These are phyloP conservation scores for Euura saliciscinereae DNA, from an alignment of 1,140 invertebrate genomes.

Conservation along the genomic window DNA sequence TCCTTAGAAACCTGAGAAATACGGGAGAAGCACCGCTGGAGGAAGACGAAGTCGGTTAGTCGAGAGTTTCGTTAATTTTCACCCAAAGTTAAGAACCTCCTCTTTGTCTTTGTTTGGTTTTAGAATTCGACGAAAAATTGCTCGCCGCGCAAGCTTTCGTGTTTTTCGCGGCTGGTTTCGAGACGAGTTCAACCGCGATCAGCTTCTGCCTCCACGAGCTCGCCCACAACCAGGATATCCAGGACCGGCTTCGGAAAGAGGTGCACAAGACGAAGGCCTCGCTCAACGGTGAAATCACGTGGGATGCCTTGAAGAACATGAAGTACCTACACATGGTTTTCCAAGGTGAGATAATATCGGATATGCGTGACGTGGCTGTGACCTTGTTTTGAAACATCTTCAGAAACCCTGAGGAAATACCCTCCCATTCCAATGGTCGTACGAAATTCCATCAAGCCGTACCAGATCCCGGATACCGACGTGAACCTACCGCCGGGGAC, in stretches of 20 bases:
- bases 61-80: neutral
- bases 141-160: conserved; percentile 61
- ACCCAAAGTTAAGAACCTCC: neutral
- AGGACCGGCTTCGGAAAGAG: conserved; percentile 56
- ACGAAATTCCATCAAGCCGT: conserved; percentile 58
- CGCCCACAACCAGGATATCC: conserved; percentile 62
- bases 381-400: conserved; percentile 12
- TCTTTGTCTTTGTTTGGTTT: neutral
- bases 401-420: conserved; percentile 66
- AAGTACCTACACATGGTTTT: conserved; percentile 58
- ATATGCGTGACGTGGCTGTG: neutral
- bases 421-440: conserved; percentile 61
- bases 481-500: conserved; percentile 59
- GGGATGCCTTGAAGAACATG: conserved; percentile 50
- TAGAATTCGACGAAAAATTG: conserved; percentile 29
- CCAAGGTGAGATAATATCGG: conserved; percentile 32
- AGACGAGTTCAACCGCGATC: conserved; percentile 33
- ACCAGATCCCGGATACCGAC: conserved; percentile 58
- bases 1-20: conserved; percentile 48
- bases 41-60: neutral
- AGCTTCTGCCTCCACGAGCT: conserved; percentile 64
- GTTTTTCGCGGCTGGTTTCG: conserved; percentile 61
- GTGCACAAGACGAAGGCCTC: conserved; percentile 17
- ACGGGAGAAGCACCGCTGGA: conserved; percentile 9
- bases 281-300: conserved; percentile 29